Base-by-base conservation (phyloP, 2,888 invertebrate genomes). In the Epinotia demarniana region DNA sequence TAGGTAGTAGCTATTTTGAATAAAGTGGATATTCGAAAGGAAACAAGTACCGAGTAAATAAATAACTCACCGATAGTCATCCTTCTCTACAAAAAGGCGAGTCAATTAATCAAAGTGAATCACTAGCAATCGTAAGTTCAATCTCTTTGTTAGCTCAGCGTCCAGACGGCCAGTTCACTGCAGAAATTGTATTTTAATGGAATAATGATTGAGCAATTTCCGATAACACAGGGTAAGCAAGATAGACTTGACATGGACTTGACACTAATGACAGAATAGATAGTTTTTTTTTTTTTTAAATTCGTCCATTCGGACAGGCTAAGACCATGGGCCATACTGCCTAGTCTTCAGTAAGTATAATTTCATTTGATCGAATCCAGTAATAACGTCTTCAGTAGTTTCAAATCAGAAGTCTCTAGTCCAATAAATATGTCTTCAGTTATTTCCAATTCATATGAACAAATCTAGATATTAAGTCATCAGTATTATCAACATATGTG, bases 61-160 rank as follows among this genome's bases (percentile, higher is more conserved):
- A 64, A 64, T 23, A 66, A 75, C 75, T 75, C 66, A 75, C 75
- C 75, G 53, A 70, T n/a, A 71, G 75, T 75, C 75, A 75, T 75
- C 39, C 13, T 71, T 53, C 5, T 53, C 39, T 43, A 19, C 9
- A 23, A 46, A 49, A 46, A 0, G 39, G 49, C 64, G 46, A 18
- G 49, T 8, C 33, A 4, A 49, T 16, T 58, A 11, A 39, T 11
- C 64, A 66, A 27, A 58, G n/a, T 16, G 33, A 70, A 70, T 49
- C 19, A 43, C 6, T n/a, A 62, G 53, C 18, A 60, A 19, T 27
- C 33, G 23, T 49, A 19, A 3, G 53, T 53, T 27, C 23, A 43
- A 61, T 18, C 23, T 16, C 60, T 70, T 71, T 55, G 49, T 53
- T 66, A 75, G 43, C 53, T 43, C 55, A 53, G 39, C 8, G 55